Conservation (phyloP, 2,888 invertebrate genomes). For the Monoplex corrugatus region DNA sequence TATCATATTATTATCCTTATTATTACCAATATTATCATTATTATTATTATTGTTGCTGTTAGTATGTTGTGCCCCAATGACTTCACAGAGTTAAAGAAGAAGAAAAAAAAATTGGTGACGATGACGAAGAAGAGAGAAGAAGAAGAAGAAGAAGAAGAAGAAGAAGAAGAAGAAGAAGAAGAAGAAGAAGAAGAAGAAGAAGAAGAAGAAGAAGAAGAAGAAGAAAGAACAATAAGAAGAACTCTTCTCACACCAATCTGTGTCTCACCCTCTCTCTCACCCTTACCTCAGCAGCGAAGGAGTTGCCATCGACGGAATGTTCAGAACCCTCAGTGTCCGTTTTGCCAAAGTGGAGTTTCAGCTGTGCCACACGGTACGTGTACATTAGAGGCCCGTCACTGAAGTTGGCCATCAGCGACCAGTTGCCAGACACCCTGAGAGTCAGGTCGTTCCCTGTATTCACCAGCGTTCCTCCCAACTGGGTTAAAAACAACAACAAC, state of each 20-base stretch:
- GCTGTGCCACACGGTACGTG: slow-evolving; percentile 96
- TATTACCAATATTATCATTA: no score
- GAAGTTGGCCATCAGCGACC: slow-evolving; percentile 92
- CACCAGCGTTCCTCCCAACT: slow-evolving; percentile 94
- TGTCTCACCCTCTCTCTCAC: no score
- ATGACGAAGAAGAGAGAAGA: no score
- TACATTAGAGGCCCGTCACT: slow-evolving; percentile 98
- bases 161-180: no score
- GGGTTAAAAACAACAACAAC: slow-evolving; percentile 60
- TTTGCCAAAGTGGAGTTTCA: slow-evolving; percentile 86
- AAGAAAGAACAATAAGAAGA: no score
- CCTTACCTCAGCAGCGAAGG: slow-evolving; percentile 97
- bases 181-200: no score
- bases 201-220: no score
- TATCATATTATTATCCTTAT: no score
- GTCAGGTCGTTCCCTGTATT: slow-evolving; percentile 98
- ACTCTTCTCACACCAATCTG: no score
- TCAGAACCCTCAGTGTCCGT: slow-evolving; percentile 96
- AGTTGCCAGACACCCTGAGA: slow-evolving; percentile 88
- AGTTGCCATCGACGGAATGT: slow-evolving; percentile 96
- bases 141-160: no score
- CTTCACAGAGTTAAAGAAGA: background rate
- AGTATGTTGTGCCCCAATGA: no score
- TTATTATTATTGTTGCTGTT: no score
- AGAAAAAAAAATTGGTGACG: background rate